Evolutionary conservation across 2,888 invertebrate species (phyloP).

Genomic region (Gastracanthus pulcherrimus): DNA sequence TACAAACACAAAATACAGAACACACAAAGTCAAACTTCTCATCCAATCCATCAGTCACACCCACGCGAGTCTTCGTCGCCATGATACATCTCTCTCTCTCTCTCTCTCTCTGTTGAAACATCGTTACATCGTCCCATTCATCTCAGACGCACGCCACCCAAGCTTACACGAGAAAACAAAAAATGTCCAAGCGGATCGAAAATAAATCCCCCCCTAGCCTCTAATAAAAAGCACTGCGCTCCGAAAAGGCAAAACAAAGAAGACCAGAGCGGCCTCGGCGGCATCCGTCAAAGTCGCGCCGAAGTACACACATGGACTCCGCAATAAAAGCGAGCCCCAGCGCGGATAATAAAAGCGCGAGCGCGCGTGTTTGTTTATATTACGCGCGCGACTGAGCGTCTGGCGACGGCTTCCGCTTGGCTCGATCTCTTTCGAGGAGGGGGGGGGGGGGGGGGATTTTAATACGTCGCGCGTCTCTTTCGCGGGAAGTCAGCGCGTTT

Average conservation of each 20-base stretch:
- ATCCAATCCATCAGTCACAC: not conserved
- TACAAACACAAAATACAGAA: not conserved
- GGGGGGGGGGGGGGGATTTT: not conserved
- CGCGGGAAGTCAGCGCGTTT: slow-evolving; percentile 6
- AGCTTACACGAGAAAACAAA: not conserved
- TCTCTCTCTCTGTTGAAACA: not conserved
- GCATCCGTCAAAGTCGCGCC: slow-evolving; percentile 64
- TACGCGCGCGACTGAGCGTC: slow-evolving; percentile 31
- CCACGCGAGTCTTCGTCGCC: not conserved
- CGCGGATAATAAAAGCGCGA: slow-evolving; percentile 26
- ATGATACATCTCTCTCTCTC: not conserved
- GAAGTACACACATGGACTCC: not conserved
- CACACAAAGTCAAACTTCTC: not conserved
- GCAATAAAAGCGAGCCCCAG: slow-evolving; percentile 2
- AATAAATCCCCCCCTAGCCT: slow-evolving; percentile 23
- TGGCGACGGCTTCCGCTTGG: slow-evolving; percentile 30
- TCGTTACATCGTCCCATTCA: not conserved
- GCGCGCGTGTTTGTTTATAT: slow-evolving; percentile 48
- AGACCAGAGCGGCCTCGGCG: slow-evolving; percentile 55
- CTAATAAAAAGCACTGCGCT: not conserved
- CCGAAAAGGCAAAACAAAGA: not conserved
- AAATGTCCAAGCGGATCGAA: not conserved
- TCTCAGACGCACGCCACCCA: not conserved
- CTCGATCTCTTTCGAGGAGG: not conserved
- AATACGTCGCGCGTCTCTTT: slow-evolving; percentile 3